Evolutionary conservation across 2,113 vertebrate species (phyloP).

Genomic region (Dissostichus mawsoni): DNA sequence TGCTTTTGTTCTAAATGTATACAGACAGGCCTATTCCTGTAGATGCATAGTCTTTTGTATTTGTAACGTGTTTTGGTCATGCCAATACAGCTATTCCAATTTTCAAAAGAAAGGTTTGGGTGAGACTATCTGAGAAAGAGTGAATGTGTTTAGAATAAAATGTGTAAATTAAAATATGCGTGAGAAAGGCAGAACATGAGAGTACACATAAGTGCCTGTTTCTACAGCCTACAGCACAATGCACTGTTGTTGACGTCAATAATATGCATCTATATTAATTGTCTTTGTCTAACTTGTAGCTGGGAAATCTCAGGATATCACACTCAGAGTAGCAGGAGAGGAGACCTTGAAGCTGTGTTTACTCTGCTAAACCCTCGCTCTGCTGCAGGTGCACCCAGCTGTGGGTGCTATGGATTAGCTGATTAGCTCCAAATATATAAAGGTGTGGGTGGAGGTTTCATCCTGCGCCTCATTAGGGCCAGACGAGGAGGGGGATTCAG

Average conservation of each 20-base stretch:
- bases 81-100: background rate
- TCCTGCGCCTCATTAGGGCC: slow-evolving; percentile 21
- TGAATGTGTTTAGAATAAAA: background rate
- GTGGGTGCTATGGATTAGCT: slow-evolving; percentile 24
- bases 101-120: background rate
- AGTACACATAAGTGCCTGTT: background rate
- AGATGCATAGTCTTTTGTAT: too few species aligned
- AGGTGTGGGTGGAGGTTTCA: slow-evolving; percentile 21
- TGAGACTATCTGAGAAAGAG: background rate
- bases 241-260: background rate
- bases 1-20: too few species aligned
- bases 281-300: background rate
- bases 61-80: too few species aligned
- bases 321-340: background rate
- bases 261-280: background rate
- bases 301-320: background rate
- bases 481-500: slow-evolving; percentile 2
- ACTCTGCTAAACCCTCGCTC: slow-evolving; percentile 6
- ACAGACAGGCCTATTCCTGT: too few species aligned
- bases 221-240: background rate
- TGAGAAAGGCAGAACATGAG: slow-evolving; percentile 3
- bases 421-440: slow-evolving; percentile 45
- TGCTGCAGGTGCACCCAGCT: slow-evolving; percentile 23
- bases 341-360: slow-evolving; percentile 18
- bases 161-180: background rate